Evolutionary conservation across 2,888 invertebrate genomes (phyloP), one percentile per base, ranked within the genome.

Genomic region (Opisthograptis luteolata): DNA sequence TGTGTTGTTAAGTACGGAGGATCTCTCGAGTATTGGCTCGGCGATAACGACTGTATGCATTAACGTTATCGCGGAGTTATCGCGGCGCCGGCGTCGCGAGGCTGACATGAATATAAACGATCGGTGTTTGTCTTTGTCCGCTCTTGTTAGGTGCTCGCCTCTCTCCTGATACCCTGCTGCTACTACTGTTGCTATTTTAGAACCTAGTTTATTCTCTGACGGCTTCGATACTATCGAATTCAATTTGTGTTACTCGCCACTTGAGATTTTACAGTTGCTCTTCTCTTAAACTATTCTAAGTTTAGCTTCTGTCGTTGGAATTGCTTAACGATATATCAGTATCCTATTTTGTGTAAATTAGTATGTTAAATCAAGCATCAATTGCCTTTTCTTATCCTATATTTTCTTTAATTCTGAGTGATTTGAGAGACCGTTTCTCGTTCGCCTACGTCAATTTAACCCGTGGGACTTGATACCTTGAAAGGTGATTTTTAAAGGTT

Each of bases 51-150:
- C 69, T 75, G 81, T 76, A 68, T 87, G 88, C 88, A 89, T 89
- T 89, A 89, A 77, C 74, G 81, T 84, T 89, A 89, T 87, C 87
- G 78, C 70, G 58, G 63, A 76, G 81, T 80, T 84, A 85, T 86
- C 86, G 79, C 64, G 76, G 85, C 87, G 87, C 87, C 87, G 87
- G 87, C 87, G 87, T 85, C 84, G 81, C 71, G 64, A 60, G 66
- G 62, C 64, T 68, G 71, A 68, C 72, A 75, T 65, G 67, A 74
- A 80, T 81, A 80, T 77, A 71, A 68, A 79, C 75, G 73, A 74
- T 71, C 73, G 72, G 67, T 75, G 72, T 74, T 77, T 73, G 73
- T 75, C 75, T 75, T 76, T 71, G 72, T 66, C 62, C 65, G 64
- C 68, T 73, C 70, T 56, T 62, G 67, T 70, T 69, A 68, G 67